These are phyloP conservation scores for Urosaurus nigricauda DNA, from an alignment of 2,797 vertebrate species.

Conservation along the genomic window DNA sequence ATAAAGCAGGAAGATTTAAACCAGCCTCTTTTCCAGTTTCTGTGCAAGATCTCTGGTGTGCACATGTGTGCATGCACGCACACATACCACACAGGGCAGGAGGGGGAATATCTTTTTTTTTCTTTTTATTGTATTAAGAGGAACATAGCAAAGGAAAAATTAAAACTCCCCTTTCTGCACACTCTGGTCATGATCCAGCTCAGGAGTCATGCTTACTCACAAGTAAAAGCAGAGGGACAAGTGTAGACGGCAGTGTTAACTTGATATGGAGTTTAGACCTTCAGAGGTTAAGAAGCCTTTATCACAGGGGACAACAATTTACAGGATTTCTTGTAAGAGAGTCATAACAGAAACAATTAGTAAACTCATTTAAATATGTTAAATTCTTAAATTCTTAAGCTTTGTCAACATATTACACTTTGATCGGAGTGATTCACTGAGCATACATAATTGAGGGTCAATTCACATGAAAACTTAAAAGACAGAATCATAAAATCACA, in stretches of 20 bases:
- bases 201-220: too few relatives aligned
- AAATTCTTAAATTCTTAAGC: background rate
- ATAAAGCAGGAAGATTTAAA: background rate
- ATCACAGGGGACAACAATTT: background rate
- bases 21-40: background rate
- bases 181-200: background rate
- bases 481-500: too few relatives aligned
- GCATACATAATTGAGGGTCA: background rate
- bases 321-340: background rate
- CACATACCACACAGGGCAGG: too few relatives aligned
- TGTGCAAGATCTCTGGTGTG: background rate
- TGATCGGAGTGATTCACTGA: background rate
- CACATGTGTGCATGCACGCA: too few relatives aligned
- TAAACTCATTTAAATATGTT: background rate
- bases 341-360: background rate
- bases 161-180: background rate
- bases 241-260: background rate
- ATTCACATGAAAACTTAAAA: background rate
- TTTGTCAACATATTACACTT: background rate
- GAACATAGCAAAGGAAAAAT: background rate
- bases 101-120: background rate
- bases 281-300: background rate
- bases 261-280: background rate
- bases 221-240: background rate
- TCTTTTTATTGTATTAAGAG: background rate